A percentile compares a stretch with the other conserved stretches of the same genome.
Conservation (phyloP, 2,113 vertebrate species). For the Grammomys surdaster region DNA sequence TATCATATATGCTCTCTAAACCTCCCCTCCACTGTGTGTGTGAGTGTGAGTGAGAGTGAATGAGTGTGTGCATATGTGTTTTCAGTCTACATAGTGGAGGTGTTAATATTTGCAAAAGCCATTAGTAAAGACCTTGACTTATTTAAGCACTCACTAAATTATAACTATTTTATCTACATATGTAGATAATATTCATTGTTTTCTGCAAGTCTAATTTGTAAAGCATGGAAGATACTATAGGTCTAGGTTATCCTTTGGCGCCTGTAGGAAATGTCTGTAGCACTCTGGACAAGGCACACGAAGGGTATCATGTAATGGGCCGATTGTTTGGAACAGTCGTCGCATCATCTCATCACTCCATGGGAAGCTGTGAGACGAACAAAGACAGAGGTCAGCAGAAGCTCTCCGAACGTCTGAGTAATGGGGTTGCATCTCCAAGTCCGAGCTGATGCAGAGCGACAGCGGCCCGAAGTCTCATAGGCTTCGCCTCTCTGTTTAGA, state of each 20-base stretch:
- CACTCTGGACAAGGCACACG: background rate
- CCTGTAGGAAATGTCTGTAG: constrained; percentile 15
- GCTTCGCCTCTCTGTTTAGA: constrained; percentile 17
- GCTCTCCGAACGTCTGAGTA: constrained; percentile 37
- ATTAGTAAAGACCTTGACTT: background rate
- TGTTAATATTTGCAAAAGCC: constrained; percentile 47
- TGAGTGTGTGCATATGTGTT: background rate
- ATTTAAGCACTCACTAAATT: constrained; percentile 16
- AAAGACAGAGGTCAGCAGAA: background rate
- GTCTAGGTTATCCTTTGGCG: background rate
- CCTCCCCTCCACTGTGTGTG: background rate
- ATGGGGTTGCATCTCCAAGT: background rate
- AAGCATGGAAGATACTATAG: constrained; percentile 11
- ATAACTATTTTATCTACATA: constrained; percentile 2
- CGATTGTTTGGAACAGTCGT: background rate
- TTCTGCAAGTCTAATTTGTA: constrained; percentile 11
- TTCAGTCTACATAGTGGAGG: background rate
- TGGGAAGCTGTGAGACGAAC: background rate
- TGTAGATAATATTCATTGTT: background rate
- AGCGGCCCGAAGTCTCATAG: background rate
- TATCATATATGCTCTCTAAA: background rate
- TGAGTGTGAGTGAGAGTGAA: background rate
- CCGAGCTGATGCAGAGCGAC: constrained; percentile 12
- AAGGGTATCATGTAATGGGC: background rate
- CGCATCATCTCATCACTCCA: background rate